Evolutionary conservation across 2,888 invertebrate species (phyloP), one percentile per base, ranked within the genome.

Genomic region (Chloroclystis v-ata): DNA sequence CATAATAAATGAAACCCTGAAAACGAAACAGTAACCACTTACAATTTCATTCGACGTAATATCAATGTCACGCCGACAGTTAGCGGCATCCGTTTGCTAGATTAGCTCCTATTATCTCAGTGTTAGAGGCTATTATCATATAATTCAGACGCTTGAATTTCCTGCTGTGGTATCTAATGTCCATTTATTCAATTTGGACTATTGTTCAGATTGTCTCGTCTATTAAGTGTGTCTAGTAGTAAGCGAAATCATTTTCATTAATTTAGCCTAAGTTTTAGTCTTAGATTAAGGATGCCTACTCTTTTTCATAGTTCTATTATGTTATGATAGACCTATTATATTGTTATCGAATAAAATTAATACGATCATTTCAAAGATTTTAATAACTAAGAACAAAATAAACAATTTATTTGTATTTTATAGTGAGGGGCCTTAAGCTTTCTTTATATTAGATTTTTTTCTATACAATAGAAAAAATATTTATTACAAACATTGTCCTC

Each of bases 31-130:
- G 20, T 35, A 20, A 10, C 11, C 20, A n/a, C 4, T 33, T 33
- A 16, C 16, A n/a, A 35, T 35, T 35, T 20, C 20, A n/a, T 35
- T 10, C n/a, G 32, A 14, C 32, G 53, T 61, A 60, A 65, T 62
- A 67, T 60, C 64, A 57, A 67, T 73, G 68, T 70, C 65, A 69
- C 66, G 53, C 59, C 53, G 54, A 58, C 57, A 66, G 66, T 72
- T 72, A 65, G 62, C 45, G 58, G 59, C 65, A 72, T 74, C 69
- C 65, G 65, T 61, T n/a, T 58, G 56, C 57, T 42, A 60, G 52
- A 58, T 54, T 62, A 56, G 51, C 43, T 48, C 57, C 10, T 25
- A 32, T 28, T 35, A 24, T 35, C 35, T 11, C 32, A 14, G 16
- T 33, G 6, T 33, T 33, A 33, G 6, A 6, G 16, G 32, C 13